Evolutionary conservation across 2,888 invertebrate genomes (phyloP).

Genomic region (Eristalis pertinax): DNA sequence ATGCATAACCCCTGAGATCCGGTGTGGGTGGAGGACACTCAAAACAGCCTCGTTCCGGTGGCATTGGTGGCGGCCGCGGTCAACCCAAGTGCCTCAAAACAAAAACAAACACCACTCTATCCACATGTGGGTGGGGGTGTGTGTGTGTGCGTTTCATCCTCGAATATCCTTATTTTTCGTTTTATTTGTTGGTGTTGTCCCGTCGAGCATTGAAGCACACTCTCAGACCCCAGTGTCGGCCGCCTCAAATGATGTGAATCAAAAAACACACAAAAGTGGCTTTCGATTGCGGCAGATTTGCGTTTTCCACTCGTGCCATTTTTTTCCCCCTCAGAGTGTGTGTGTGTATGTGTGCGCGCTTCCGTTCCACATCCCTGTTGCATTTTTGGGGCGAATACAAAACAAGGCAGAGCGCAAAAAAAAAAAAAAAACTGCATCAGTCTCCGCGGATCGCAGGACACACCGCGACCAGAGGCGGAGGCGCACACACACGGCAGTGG

Average conservation of each 20-base stretch:
- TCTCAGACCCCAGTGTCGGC: slow-evolving; percentile 51
- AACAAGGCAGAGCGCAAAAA: neutral
- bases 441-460: slow-evolving; percentile 12
- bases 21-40: slow-evolving; percentile 11
- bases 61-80: slow-evolving; percentile 48
- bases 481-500: slow-evolving; percentile 51
- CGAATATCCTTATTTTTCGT: slow-evolving; percentile 30
- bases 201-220: slow-evolving; percentile 48
- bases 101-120: slow-evolving; percentile 54
- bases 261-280: slow-evolving; percentile 75
- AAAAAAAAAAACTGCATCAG: slow-evolving; percentile 29
- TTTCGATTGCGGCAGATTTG: slow-evolving; percentile 76
- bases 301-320: slow-evolving; percentile 67
- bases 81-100: slow-evolving; percentile 65
- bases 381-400: slow-evolving; percentile 55
- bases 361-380: slow-evolving; percentile 34
- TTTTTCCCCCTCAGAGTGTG: slow-evolving; percentile 19
- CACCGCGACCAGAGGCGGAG: slow-evolving; percentile 38
- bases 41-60: neutral
- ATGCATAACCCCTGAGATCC: neutral
- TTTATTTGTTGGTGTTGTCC: slow-evolving; percentile 41
- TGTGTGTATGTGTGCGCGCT: neutral
- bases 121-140: neutral
- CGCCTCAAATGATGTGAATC: slow-evolving; percentile 67
- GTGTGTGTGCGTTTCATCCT: slow-evolving; percentile 7